Percentiles rank a stretch among this genome's conserved stretches.
Evolutionary conservation across 2,888 invertebrate genomes (phyloP).

Genomic region (Exephanes ischioxanthus): DNA sequence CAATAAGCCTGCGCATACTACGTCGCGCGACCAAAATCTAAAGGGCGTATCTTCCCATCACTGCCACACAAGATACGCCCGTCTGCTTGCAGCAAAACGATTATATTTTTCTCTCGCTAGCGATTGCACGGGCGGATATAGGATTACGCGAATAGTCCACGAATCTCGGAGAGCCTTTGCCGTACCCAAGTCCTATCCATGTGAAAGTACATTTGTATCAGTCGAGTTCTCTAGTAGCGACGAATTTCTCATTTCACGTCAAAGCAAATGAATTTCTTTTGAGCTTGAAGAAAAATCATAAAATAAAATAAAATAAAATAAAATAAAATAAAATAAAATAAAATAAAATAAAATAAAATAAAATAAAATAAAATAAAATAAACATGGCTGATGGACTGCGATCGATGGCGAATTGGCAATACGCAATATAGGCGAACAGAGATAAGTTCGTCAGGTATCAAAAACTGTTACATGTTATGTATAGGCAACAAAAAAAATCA

Average conservation of each 20-base stretch:
- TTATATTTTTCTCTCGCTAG: not conserved
- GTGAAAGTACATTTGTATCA: constrained; percentile 7
- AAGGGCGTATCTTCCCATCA: not conserved
- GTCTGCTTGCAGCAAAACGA: too few relatives aligned
- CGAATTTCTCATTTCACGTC: constrained; percentile 1
- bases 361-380: too few relatives aligned
- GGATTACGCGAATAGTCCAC: constrained; percentile 7
- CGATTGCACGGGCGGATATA: not conserved
- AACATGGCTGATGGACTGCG: too few relatives aligned
- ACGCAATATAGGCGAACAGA: too few relatives aligned
- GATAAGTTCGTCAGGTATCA: too few relatives aligned
- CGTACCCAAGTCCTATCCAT: not conserved
- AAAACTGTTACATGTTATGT: too few relatives aligned
- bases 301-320: not conserved
- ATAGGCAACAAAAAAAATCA: too few relatives aligned
- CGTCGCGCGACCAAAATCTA: not conserved
- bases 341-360: too few relatives aligned
- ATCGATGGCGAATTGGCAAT: too few relatives aligned
- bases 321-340: too few relatives aligned
- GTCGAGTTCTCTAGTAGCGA: not conserved
- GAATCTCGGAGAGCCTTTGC: not conserved
- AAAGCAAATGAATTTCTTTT: constrained; percentile 11
- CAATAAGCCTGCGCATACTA: constrained; percentile 23
- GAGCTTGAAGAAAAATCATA: not conserved
- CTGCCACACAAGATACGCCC: not conserved